Evolutionary conservation across 2,888 invertebrate species (phyloP).

Genomic region (Scelioninae gen. 2): DNA sequence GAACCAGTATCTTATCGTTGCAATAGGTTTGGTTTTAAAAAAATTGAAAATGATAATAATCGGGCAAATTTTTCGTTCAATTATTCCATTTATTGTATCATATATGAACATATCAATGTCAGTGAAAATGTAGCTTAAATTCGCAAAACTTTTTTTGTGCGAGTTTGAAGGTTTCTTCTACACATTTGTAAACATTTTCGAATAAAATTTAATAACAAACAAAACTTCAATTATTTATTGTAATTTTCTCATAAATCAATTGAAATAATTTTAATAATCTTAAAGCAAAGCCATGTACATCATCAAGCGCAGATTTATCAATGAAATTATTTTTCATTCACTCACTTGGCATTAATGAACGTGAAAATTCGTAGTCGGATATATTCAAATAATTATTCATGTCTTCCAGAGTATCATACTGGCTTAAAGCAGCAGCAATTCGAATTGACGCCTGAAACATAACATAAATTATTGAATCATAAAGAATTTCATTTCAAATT

Average conservation of each 20-base stretch:
- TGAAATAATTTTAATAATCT: too few species aligned
- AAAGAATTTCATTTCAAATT: background rate
- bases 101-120: conserved; percentile 75
- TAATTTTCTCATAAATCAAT: too few species aligned
- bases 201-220: too few species aligned
- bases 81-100: conserved; percentile 77
- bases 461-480: background rate
- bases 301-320: too few species aligned
- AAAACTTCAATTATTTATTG: too few species aligned
- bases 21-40: background rate
- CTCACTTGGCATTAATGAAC: too few species aligned
- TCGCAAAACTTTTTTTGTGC: background rate
- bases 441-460: conserved; percentile 23
- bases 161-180: background rate
- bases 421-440: conserved; percentile 32
- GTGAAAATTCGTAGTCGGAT: too few species aligned
- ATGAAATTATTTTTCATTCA: too few species aligned
- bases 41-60: background rate
- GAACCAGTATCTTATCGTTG: background rate
- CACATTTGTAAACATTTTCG: background rate
- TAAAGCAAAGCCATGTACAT: too few species aligned
- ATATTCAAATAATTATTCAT: conserved; percentile 44
- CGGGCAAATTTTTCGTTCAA: conserved; percentile 62
- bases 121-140: conserved; percentile 39
- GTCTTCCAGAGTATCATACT: conserved; percentile 38